Conservation (phyloP, 2,888 invertebrate genomes). For the Cataglyphis cursor region DNA sequence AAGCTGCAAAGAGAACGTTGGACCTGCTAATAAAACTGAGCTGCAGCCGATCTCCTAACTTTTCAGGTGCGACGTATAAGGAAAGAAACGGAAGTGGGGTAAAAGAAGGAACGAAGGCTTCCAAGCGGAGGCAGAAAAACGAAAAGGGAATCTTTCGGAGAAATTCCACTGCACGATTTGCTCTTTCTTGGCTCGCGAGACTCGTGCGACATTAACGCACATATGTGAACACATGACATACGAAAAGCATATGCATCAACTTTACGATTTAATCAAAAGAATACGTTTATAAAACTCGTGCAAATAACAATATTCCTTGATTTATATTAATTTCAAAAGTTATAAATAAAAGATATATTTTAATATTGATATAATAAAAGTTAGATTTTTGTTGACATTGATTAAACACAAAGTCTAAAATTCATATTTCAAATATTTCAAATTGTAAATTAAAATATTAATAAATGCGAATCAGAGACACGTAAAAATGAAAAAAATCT, state of each 20-base stretch:
- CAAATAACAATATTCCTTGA: not conserved
- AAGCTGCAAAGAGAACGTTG: slow-evolving; percentile 27
- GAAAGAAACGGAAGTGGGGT: slow-evolving; percentile 39
- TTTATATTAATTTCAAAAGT: slow-evolving; percentile 14
- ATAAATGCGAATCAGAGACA: not conserved
- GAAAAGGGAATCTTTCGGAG: slow-evolving; percentile 38
- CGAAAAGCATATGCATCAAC: slow-evolving; percentile 11
- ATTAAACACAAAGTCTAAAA: not conserved
- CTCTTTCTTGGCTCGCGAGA: slow-evolving; percentile 34
- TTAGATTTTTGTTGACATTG: not conserved
- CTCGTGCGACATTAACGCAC: slow-evolving; percentile 46
- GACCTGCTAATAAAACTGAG: slow-evolving; percentile 67
- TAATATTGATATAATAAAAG: not conserved
- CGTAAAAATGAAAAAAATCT: not conserved
- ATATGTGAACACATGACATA: slow-evolving; percentile 12
- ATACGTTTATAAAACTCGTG: not conserved
- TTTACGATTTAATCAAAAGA: slow-evolving; percentile 3
- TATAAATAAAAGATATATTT: not conserved
- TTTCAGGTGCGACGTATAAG: slow-evolving; percentile 45
- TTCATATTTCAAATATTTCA: not conserved
- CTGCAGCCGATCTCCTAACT: slow-evolving; percentile 54
- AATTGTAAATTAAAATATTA: not conserved
- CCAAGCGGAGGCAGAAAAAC: slow-evolving; percentile 12
- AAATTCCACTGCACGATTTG: slow-evolving; percentile 60
- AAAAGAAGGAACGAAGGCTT: slow-evolving; percentile 38